Evolutionary conservation across 30 jellyfish, hydroid and myxozoan genomes (phyloP).

Genomic region (Hydractinia echinata): DNA sequence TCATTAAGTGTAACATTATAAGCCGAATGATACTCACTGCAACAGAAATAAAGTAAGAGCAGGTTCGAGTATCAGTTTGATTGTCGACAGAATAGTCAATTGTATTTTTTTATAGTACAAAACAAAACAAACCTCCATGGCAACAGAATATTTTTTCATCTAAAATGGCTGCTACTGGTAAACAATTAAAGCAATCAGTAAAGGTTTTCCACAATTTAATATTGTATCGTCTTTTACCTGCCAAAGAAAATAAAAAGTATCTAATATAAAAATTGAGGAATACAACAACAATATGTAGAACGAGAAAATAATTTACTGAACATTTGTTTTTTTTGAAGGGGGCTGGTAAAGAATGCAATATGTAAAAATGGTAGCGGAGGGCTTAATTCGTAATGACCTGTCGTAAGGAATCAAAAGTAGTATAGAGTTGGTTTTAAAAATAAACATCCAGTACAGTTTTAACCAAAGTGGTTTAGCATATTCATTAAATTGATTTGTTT

Average conservation of each 20-base stretch:
- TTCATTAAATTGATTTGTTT: too few relatives aligned
- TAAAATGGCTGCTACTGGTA: conserved; percentile 99
- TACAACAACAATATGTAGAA: too few relatives aligned
- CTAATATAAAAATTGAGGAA: background rate
- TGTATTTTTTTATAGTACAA: background rate
- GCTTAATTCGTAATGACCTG: too few relatives aligned
- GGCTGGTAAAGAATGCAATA: too few relatives aligned
- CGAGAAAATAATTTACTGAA: too few relatives aligned
- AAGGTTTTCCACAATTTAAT: conserved; percentile 96
- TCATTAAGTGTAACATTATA: background rate
- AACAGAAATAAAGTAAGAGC: background rate
- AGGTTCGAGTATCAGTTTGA: background rate
- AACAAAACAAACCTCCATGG: conserved; percentile 85
- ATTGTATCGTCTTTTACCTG: conserved; percentile 96
- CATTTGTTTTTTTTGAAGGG: too few relatives aligned
- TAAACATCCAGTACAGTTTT: too few relatives aligned
- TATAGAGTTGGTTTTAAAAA: too few relatives aligned
- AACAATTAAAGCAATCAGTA: conserved; percentile 96
- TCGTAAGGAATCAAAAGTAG: too few relatives aligned
- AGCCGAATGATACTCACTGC: background rate
- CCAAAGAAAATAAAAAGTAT: background rate
- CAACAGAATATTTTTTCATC: conserved; percentile 98
- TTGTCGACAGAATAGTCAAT: background rate
- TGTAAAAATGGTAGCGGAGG: too few relatives aligned
- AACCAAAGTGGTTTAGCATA: too few relatives aligned